Evolutionary conservation across 2,113 vertebrate genomes (phyloP).

Genomic region (Chlorodrepanis virens): DNA sequence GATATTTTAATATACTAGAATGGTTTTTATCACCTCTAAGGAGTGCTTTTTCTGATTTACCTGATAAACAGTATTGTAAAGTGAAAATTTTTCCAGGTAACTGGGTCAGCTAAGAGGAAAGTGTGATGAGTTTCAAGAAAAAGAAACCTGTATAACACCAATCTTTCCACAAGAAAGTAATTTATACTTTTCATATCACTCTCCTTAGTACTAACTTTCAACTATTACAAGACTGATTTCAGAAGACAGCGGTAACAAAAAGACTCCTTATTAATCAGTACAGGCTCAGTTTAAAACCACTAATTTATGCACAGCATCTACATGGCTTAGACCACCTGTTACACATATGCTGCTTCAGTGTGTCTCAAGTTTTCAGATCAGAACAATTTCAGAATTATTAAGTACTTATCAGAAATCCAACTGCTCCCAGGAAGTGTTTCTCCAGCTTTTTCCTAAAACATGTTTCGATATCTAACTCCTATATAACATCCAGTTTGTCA

Average conservation of each 20-base stretch:
- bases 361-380: background rate
- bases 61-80: background rate
- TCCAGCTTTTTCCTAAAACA: background rate
- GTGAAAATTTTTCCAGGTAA: background rate
- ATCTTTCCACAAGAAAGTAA: background rate
- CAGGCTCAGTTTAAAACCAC: conserved; percentile 21
- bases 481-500: background rate
- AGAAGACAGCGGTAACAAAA: conserved; percentile 3
- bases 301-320: conserved; percentile 35
- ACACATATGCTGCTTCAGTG: conserved; percentile 10
- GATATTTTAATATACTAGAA: background rate
- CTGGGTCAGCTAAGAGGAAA: background rate
- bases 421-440: background rate
- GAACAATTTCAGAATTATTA: background rate
- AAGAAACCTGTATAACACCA: background rate
- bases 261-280: background rate
- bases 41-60: background rate
- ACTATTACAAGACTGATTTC: conserved; percentile 1
- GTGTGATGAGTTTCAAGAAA: background rate
- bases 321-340: conserved; percentile 41
- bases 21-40: background rate
- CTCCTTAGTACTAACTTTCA: background rate
- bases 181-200: background rate
- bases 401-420: background rate
- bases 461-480: background rate